Evolutionary conservation across 2,113 vertebrate species (phyloP).

Genomic region (Pelmatolapia mariae): DNA sequence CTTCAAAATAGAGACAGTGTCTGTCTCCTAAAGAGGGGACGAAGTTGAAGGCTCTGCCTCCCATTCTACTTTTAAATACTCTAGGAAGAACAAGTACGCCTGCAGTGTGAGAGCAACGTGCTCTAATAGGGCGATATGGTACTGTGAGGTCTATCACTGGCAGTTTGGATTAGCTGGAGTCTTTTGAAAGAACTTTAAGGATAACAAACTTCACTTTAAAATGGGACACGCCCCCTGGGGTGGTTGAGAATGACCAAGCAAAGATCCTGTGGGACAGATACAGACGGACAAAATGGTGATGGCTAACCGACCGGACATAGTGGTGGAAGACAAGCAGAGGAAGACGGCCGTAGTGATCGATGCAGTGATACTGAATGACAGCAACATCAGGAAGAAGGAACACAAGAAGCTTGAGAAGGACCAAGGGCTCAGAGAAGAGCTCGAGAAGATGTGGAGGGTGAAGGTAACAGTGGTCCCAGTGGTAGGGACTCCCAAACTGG

Average conservation of each 20-base stretch:
- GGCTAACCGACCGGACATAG: background rate
- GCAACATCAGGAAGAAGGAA: background rate
- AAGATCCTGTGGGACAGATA: background rate
- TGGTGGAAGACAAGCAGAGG: background rate
- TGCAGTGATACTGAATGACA: background rate
- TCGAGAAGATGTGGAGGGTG: too few relatives aligned
- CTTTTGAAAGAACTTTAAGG: background rate
- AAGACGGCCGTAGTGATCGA: background rate
- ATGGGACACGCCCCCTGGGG: background rate
- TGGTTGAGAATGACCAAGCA: background rate
- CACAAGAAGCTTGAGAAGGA: background rate
- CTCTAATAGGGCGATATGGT: rapidly evolving
- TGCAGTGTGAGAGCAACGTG: background rate
- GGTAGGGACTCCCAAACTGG: background rate
- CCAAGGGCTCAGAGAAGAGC: too few relatives aligned
- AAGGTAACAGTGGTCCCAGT: rapidly evolving
- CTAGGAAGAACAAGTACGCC: rapidly evolving
- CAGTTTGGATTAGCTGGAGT: background rate
- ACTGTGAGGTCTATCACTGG: background rate
- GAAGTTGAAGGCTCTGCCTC: background rate
- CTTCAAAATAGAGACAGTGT: background rate
- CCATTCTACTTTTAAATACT: background rate
- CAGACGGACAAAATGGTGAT: background rate
- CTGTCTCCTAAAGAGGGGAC: background rate
- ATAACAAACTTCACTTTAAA: background rate